Evolutionary conservation across 2,113 vertebrate species (phyloP).

Genomic region (Nerophis ophidion): DNA sequence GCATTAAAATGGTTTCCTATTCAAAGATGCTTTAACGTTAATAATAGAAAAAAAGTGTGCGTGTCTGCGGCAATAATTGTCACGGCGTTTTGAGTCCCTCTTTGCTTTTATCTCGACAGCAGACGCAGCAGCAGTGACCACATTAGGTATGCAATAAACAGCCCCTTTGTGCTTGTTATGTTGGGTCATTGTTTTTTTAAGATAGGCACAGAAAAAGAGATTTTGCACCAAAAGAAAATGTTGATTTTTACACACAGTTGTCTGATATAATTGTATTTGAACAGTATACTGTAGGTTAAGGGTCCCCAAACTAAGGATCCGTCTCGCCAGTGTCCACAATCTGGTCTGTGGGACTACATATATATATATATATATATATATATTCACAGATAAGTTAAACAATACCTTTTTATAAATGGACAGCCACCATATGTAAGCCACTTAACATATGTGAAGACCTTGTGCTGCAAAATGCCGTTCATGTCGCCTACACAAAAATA

Average conservation of each 20-base stretch:
- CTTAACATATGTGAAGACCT: too few relatives aligned
- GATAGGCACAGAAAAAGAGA: conserved; percentile 16
- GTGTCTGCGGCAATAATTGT: conserved; percentile 38
- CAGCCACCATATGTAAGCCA: too few relatives aligned
- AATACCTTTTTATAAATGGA: too few relatives aligned
- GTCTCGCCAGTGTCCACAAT: too few relatives aligned
- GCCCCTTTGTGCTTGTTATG: background rate
- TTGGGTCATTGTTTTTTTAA: conserved; percentile 20
- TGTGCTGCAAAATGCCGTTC: too few relatives aligned
- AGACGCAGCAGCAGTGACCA: conserved; percentile 21
- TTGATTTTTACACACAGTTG: conserved; percentile 30
- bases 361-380: too few relatives aligned
- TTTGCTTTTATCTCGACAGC: conserved; percentile 22
- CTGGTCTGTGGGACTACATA: too few relatives aligned
- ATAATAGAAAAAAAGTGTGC: conserved; percentile 54
- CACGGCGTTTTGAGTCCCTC: conserved; percentile 23
- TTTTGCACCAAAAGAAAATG: conserved; percentile 22
- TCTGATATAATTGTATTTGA: conserved; percentile 31
- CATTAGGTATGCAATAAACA: conserved; percentile 14
- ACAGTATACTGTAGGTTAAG: conserved; percentile 11
- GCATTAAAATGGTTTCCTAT: conserved; percentile 57
- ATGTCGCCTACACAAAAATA: too few relatives aligned
- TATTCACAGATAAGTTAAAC: too few relatives aligned
- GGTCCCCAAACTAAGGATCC: too few relatives aligned
- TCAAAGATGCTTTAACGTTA: conserved; percentile 49